These are phyloP conservation scores for Formica exsecta DNA, from an alignment of 1,140 invertebrate genomes.

Conservation along the genomic window DNA sequence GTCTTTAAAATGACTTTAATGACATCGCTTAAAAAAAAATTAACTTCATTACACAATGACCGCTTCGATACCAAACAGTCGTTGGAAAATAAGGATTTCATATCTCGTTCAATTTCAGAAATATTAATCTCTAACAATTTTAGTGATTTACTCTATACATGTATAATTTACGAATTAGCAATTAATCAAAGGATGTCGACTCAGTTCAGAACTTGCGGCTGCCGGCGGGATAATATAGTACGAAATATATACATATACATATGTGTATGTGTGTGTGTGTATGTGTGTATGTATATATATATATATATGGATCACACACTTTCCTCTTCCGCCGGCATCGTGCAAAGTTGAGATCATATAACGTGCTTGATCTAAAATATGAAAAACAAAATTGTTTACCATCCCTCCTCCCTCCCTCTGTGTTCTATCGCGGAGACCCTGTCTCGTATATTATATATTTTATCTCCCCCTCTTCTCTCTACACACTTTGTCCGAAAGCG, in stretches of 20 bases:
- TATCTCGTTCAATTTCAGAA: too few species aligned
- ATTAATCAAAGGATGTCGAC: slow-evolving; percentile 75
- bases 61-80: too few species aligned
- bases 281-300: background rate
- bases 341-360: slow-evolving; percentile 75
- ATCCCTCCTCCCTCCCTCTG: too few species aligned
- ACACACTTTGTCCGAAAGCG: slow-evolving; percentile 12
- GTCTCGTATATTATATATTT: background rate
- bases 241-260: background rate
- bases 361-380: slow-evolving; percentile 47
- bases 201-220: slow-evolving; percentile 75
- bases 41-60: too few species aligned
- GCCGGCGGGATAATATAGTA: slow-evolving; percentile 64
- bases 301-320: slow-evolving; percentile 12
- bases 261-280: too few species aligned
- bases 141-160: slow-evolving; percentile 3
- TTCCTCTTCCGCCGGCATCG: slow-evolving; percentile 15
- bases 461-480: background rate
- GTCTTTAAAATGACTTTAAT: too few species aligned
- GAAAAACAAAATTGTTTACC: slow-evolving; percentile 24
- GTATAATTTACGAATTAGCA: slow-evolving; percentile 70
- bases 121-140: too few species aligned
- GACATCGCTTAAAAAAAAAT: too few species aligned
- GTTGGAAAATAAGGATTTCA: too few species aligned
- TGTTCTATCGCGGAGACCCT: background rate